Evolutionary conservation across 92 coral and sea anemone species (phyloP).

Genomic region (Blastomussa wellsi): DNA sequence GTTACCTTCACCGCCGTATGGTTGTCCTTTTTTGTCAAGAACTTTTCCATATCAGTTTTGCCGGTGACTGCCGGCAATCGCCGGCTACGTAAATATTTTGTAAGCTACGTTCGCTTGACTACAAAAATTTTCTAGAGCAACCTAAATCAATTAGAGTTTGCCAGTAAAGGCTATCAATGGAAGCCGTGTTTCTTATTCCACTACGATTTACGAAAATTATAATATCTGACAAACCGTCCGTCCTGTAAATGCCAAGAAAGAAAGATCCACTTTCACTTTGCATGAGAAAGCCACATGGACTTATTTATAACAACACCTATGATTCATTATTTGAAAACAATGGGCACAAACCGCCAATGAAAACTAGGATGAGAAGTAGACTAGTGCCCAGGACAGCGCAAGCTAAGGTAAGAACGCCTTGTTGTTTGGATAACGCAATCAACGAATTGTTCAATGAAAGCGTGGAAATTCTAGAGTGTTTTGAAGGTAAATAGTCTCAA

Average conservation of each 20-base stretch:
- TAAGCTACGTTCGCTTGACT: not conserved
- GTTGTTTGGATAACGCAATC: constrained; percentile 6
- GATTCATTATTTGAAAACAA: constrained; percentile 11
- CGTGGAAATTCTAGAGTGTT: too few relatives aligned
- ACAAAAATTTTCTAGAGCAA: not conserved
- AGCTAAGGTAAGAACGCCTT: constrained; percentile 2
- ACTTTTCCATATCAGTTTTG: not conserved
- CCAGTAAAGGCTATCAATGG: not conserved
- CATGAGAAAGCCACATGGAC: not conserved
- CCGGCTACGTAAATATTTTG: not conserved
- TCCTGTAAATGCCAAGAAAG: not conserved
- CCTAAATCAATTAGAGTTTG: not conserved
- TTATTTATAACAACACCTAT: not conserved
- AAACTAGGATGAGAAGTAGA: not conserved
- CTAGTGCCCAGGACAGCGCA: constrained; percentile 16
- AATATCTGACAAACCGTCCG: not conserved
- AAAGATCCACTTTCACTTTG: too few relatives aligned
- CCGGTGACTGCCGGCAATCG: too few relatives aligned
- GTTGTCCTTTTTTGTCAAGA: too few relatives aligned
- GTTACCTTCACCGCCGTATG: too few relatives aligned
- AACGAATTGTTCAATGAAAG: not conserved
- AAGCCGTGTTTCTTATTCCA: not conserved
- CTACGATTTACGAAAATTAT: not conserved
- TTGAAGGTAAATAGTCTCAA: too few relatives aligned
- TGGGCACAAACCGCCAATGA: constrained; percentile 16